Evolutionary conservation across 1,140 invertebrate species (phyloP).

Genomic region (Melanaphis sacchari): DNA sequence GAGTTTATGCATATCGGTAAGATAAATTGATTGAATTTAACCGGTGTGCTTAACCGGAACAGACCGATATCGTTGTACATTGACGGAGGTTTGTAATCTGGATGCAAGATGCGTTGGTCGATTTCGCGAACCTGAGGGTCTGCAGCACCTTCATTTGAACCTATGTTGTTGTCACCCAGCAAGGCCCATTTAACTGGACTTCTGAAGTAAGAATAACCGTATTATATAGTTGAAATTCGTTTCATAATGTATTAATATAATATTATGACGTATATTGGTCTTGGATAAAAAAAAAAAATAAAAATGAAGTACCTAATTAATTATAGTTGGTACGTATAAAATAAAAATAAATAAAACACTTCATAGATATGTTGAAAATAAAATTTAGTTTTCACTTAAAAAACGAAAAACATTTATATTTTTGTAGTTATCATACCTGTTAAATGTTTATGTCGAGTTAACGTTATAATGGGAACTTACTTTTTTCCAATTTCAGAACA

Average conservation of each 20-base stretch:
- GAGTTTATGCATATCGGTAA: constrained; percentile 62
- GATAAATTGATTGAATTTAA: constrained; percentile 60
- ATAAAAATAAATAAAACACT: background rate
- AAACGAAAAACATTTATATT: background rate
- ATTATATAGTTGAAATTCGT: background rate
- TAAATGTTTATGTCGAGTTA: background rate
- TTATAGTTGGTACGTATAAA: background rate
- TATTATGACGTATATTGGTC: background rate
- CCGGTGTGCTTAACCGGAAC: constrained; percentile 61
- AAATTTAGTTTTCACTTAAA: background rate
- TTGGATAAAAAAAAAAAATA: background rate
- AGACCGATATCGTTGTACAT: constrained; percentile 66
- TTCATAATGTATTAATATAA: background rate
- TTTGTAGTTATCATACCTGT: background rate
- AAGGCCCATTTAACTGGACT: constrained; percentile 62
- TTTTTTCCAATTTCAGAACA: constrained; percentile 60
- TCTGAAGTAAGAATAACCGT: background rate
- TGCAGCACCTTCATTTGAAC: constrained; percentile 56
- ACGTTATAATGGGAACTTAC: background rate
- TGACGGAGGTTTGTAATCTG: constrained; percentile 66
- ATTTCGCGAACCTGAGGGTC: constrained; percentile 61
- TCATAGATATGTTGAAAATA: background rate
- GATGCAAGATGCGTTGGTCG: constrained; percentile 63
- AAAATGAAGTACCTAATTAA: too few species aligned
- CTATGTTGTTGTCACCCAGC: constrained; percentile 63